Conservation (phyloP, 2,797 vertebrate species). For the Sylvilagus floridanus region DNA sequence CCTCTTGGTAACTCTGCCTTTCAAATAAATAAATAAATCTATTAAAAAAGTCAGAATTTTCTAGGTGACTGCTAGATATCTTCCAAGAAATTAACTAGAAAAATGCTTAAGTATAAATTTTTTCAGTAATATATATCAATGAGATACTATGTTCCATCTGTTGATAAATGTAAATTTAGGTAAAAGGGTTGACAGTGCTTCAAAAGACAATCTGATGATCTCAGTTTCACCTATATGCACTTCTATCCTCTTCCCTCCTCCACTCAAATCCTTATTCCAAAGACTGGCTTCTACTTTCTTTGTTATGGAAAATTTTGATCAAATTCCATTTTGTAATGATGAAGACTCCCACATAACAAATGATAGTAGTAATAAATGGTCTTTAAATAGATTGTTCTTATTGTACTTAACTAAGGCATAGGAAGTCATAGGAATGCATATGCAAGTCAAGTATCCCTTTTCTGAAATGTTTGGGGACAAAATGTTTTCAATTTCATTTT, state of each 20-base stretch:
- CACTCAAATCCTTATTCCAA: not conserved
- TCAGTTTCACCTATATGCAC: not conserved
- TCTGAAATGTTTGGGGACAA: not conserved
- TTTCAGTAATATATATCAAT: not conserved
- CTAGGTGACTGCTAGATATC: not conserved
- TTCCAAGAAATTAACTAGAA: conserved; percentile 20
- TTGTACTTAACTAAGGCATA: not conserved
- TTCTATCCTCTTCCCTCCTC: rapidly evolving
- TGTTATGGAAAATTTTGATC: not conserved
- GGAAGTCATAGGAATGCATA: not conserved
- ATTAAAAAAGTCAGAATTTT: not conserved
- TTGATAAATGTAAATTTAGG: not conserved
- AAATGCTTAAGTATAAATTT: not conserved
- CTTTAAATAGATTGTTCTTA: not conserved
- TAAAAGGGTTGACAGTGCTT: not conserved
- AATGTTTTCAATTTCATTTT: not conserved
- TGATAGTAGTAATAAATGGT: not conserved
- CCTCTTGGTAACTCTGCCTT: too few relatives aligned
- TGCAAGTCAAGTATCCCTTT: not conserved
- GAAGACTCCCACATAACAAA: not conserved
- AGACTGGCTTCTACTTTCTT: not conserved
- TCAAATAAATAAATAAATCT: too few relatives aligned
- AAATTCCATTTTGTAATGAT: not conserved
- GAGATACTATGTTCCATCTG: not conserved
- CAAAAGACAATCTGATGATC: not conserved